Percentiles rank a stretch among this genome's conserved stretches.
phyloP scores from a whole-genome alignment of 1,140 invertebrate species.

The Tetragnatha versicolor region DNA sequence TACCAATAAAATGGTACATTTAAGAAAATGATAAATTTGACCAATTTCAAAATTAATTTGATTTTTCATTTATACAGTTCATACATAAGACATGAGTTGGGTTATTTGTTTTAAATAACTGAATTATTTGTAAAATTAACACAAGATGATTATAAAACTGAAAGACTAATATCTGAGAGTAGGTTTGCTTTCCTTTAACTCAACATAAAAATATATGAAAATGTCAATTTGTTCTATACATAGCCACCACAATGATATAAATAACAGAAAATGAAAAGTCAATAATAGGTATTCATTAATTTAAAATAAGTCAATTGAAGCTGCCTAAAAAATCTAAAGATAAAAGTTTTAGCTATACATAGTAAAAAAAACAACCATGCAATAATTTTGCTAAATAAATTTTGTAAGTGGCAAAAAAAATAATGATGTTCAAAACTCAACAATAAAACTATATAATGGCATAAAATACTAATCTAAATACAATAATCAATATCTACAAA shows the following conservation, averaged over 20 bases:
- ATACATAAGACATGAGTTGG: too few relatives aligned
- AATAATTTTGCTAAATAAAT: conserved; percentile 5
- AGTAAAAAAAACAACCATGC: conserved; percentile 25
- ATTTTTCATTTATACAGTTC: too few relatives aligned
- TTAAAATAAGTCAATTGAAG: conserved; percentile 4
- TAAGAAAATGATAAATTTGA: too few relatives aligned
- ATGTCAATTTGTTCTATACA: not conserved
- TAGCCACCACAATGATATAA: not conserved
- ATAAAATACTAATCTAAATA: conserved; percentile 35
- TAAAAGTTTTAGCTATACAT: not conserved
- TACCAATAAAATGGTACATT: too few relatives aligned
- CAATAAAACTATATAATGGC: conserved; percentile 38
- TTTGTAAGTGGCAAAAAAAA: conserved; percentile 5
- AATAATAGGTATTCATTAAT: too few relatives aligned
- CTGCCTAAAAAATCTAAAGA: conserved; percentile 15
- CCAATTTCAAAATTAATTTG: too few relatives aligned
- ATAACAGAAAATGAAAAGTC: not conserved
- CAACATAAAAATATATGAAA: not conserved
- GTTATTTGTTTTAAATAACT: too few relatives aligned
- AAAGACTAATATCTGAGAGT: too few relatives aligned
- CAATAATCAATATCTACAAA: conserved; percentile 39
- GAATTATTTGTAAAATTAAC: too few relatives aligned
- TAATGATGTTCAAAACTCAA: conserved; percentile 7
- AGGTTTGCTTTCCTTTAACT: too few relatives aligned
- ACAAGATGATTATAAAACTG: too few relatives aligned